Evolutionary conservation across 23 tunicate genomes (phyloP).

Genomic region (Trididemnum nubilum): DNA sequence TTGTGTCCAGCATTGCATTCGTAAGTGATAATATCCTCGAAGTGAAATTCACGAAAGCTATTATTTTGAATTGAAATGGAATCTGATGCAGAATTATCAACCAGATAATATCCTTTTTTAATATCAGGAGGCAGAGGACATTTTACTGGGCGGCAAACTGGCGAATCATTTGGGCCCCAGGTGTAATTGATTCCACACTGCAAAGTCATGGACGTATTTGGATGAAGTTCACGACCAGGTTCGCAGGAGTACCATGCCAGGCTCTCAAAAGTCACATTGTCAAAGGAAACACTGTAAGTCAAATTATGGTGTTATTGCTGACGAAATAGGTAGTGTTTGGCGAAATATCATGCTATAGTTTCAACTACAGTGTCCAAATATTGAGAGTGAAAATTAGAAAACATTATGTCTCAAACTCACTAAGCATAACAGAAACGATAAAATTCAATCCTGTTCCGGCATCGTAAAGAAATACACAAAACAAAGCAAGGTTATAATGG

Average conservation of each 20-base stretch:
- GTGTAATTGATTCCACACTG: constrained; percentile 34
- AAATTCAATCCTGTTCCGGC: too few species aligned
- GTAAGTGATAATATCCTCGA: constrained; percentile 39
- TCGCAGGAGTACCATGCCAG: constrained; percentile 55
- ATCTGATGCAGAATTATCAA: background rate
- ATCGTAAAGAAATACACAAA: too few species aligned
- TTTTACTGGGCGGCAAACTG: constrained; percentile 25
- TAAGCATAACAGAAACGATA: too few species aligned
- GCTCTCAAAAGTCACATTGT: constrained; percentile 22
- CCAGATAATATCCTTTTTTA: constrained; percentile 13
- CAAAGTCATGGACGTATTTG: background rate
- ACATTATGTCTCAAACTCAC: too few species aligned
- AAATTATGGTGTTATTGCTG: too few species aligned
- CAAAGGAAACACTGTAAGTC: constrained; percentile 9
- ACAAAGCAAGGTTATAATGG: too few species aligned
- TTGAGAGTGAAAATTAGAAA: too few species aligned
- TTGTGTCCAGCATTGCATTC: constrained; percentile 30
- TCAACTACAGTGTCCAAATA: too few species aligned
- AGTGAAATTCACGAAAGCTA: background rate
- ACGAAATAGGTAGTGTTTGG: too few species aligned
- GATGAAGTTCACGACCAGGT: constrained; percentile 49
- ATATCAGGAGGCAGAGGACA: constrained; percentile 29
- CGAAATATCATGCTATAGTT: too few species aligned
- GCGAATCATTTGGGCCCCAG: constrained; percentile 46
- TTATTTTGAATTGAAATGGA: background rate